Base-by-base conservation (phyloP, 2,888 invertebrate species). In the Trichopria drosophilae region DNA sequence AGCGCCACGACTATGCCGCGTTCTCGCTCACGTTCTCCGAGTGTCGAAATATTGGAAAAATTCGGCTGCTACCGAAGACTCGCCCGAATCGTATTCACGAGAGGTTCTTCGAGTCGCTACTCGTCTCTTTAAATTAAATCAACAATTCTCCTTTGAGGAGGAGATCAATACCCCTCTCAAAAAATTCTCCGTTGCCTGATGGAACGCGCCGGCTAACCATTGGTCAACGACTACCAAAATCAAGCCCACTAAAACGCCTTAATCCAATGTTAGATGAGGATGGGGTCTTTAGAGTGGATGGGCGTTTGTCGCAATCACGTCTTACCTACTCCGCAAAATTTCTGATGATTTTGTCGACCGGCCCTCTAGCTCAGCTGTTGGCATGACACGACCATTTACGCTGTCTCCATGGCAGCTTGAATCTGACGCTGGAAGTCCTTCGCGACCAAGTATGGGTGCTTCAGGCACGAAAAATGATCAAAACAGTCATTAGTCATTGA, bases 391-490 rank as follows among this genome's bases (percentile, higher is more conserved):
- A 22, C 4, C 36, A 36, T 22, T 6, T n/a, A 2, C 20, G 23
- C 20, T 36, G 22, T 15, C 12, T 36, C 2, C 36, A 36, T n/a
- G 36, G 36, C n/a, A n/a, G 12, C 9, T 15, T 36, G n/a, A 13
- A 22, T n/a, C 23, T 36, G 15, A 36, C 36, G 12, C 22, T 36
- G 4, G 23, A 22, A 3, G 15, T 24, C 2, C 36, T 36, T 4
- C 22, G 22, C 5, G 4, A 2, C n/a, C 22, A 20, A 7, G 13
- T 6, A 7, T 36, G 36, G 36, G 35, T n/a, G n/a, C 6, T n/a
- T 31, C 31, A 31, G 31, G 31, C 15, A n/a, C n/a, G n/a, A 31
- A 31, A 31, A 5, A 5, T n/a, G n/a, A 31, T 31, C 15, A 31
- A 31, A 31, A 7, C 31, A n/a, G n/a, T 7, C n/a, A 6, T 31